phyloP scores from a whole-genome alignment of 2,113 vertebrate species.

The Crotalus tigris region DNA sequence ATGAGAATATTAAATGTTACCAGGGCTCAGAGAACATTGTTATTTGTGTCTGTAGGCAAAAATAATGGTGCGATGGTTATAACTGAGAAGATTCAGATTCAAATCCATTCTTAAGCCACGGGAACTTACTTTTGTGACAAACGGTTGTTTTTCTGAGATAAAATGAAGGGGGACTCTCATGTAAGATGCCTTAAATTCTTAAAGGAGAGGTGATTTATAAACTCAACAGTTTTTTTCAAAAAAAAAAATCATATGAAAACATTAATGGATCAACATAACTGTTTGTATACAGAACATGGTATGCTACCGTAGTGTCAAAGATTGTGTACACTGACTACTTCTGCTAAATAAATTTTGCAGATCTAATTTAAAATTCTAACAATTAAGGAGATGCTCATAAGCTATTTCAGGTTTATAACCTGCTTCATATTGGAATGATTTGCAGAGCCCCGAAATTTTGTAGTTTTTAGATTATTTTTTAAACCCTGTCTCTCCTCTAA shows the following conservation, averaged over 20 bases:
- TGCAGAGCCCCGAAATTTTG: neutral
- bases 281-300: neutral
- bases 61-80: neutral
- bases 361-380: neutral
- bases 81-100: neutral
- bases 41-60: neutral
- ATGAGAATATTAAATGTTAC: neutral
- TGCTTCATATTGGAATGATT: neutral
- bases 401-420: neutral
- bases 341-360: neutral
- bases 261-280: neutral
- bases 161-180: neutral
- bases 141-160: neutral
- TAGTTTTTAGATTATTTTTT: neutral
- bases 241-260: neutral
- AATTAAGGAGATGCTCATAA: neutral
- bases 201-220: neutral
- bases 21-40: neutral
- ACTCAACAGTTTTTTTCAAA: neutral
- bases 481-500: neutral
- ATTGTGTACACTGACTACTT: neutral
- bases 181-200: neutral
- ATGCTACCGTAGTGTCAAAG: neutral
- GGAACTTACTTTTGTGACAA: neutral
- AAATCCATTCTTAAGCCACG: neutral